Evolutionary conservation across 2,888 invertebrate genomes (phyloP).

Genomic region (Homarus gammarus): DNA sequence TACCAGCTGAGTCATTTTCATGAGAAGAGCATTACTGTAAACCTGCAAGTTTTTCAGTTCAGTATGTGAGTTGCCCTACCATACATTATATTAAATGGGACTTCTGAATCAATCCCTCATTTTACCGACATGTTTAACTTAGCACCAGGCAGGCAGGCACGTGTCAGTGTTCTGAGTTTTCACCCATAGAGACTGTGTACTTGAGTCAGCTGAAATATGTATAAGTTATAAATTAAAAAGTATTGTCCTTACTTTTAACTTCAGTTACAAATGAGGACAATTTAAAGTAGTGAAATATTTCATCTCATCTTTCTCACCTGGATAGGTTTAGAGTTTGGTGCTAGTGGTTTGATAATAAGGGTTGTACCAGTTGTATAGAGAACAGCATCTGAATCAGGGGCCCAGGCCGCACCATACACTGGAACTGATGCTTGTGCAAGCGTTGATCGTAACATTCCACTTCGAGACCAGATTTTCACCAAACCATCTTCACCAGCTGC

Average conservation of each 20-base stretch:
- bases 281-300: background rate
- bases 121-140: too few relatives aligned
- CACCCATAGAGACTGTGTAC: too few relatives aligned
- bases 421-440: slow-evolving; percentile 90
- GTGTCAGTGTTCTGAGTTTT: too few relatives aligned
- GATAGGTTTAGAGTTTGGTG: slow-evolving; percentile 81
- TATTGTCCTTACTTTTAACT: background rate
- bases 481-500: slow-evolving; percentile 97
- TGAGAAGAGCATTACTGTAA: too few relatives aligned
- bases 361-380: slow-evolving; percentile 82
- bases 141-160: too few relatives aligned
- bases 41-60: too few relatives aligned
- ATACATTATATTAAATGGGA: too few relatives aligned
- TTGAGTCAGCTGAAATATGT: too few relatives aligned
- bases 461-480: slow-evolving; percentile 97
- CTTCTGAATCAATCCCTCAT: too few relatives aligned
- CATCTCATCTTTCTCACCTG: slow-evolving; percentile 80
- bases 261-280: background rate
- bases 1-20: too few relatives aligned
- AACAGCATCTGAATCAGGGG: slow-evolving; percentile 82
- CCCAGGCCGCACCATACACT: slow-evolving; percentile 91
- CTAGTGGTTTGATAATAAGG: slow-evolving; percentile 83
- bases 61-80: too few relatives aligned
- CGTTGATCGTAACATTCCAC: slow-evolving; percentile 93
- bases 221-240: too few relatives aligned